Percentiles rank a stretch among this genome's conserved stretches.
phyloP scores from a whole-genome alignment of 2,888 invertebrate genomes.

The Branchipolynoe longqiensis region DNA sequence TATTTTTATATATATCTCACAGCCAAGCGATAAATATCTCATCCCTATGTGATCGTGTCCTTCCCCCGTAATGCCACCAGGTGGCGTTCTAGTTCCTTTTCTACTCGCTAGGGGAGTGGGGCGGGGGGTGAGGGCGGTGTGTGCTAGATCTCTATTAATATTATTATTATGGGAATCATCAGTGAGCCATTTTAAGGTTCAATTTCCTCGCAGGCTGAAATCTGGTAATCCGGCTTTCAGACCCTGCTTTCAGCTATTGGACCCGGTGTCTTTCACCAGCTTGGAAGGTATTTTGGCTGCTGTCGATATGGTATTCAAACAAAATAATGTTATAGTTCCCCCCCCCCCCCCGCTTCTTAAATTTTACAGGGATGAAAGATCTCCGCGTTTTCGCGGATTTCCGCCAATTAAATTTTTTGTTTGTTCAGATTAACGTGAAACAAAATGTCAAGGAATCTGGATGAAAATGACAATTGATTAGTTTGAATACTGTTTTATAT shows the following conservation, averaged over 20 bases:
- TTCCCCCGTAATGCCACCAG: not conserved
- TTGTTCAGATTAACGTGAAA: not conserved
- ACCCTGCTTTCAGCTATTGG: too few species aligned
- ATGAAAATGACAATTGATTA: too few species aligned
- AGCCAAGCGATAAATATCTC: conserved; percentile 48
- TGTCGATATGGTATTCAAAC: not conserved
- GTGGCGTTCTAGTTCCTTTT: not conserved
- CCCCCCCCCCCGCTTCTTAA: too few species aligned
- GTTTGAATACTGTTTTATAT: too few species aligned
- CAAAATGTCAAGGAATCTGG: too few species aligned
- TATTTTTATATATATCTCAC: conserved; percentile 36
- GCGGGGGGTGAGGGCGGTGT: not conserved
- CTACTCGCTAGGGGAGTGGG: not conserved
- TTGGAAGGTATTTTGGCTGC: too few species aligned
- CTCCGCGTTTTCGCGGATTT: not conserved
- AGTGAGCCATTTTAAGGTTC: not conserved
- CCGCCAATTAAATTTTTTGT: not conserved
- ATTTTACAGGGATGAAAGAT: not conserved
- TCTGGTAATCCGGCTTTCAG: not conserved
- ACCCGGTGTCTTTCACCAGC: too few species aligned
- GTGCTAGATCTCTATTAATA: not conserved
- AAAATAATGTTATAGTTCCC: not conserved
- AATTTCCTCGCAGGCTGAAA: not conserved
- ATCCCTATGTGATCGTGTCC: conserved; percentile 24
- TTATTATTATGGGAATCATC: not conserved